These are phyloP conservation scores for Strigamia crassipes DNA, from an alignment of 2,888 invertebrate genomes.

Conservation along the genomic window DNA sequence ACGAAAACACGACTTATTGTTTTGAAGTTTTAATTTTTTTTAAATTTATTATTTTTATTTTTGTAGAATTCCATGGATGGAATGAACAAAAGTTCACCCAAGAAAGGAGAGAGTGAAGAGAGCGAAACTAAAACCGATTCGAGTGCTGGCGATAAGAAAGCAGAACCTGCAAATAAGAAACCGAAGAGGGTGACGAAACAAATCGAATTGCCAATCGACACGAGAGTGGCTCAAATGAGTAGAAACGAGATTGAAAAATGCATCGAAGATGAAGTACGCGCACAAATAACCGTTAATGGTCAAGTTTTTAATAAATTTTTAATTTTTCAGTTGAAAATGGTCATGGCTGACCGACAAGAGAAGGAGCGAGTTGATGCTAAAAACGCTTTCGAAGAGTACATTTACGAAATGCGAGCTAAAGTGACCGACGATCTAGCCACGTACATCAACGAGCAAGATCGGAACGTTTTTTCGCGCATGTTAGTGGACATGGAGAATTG, in stretches of 20 bases:
- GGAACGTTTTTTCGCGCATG: slow-evolving; percentile 59
- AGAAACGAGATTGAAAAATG: slow-evolving; percentile 73
- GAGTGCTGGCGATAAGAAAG: slow-evolving; percentile 42
- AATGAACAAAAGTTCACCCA: not conserved
- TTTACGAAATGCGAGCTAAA: slow-evolving; percentile 93
- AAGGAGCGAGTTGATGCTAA: slow-evolving; percentile 94
- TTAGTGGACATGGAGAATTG: slow-evolving; percentile 90
- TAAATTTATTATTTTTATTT: not conserved
- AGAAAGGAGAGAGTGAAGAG: not conserved
- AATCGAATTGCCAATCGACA: slow-evolving; percentile 81
- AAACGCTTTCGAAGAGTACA: slow-evolving; percentile 97
- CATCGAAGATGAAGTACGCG: slow-evolving; percentile 76
- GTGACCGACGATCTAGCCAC: slow-evolving; percentile 74
- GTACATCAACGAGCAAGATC: slow-evolving; percentile 70
- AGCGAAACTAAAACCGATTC: not conserved
- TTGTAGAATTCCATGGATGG: slow-evolving; percentile 10
- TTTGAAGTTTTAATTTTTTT: no score
- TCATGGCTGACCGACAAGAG: slow-evolving; percentile 85
- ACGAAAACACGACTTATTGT: no score
- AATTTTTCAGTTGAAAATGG: slow-evolving; percentile 72
- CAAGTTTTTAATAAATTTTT: not conserved
- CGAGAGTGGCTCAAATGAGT: slow-evolving; percentile 73
- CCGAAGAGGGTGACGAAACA: slow-evolving; percentile 79
- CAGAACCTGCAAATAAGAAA: slow-evolving; percentile 64
- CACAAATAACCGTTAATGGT: not conserved